Evolutionary conservation across 2,797 vertebrate genomes (phyloP), one percentile per base, ranked within the genome.

Genomic region (Brachyrhaphis roseni): DNA sequence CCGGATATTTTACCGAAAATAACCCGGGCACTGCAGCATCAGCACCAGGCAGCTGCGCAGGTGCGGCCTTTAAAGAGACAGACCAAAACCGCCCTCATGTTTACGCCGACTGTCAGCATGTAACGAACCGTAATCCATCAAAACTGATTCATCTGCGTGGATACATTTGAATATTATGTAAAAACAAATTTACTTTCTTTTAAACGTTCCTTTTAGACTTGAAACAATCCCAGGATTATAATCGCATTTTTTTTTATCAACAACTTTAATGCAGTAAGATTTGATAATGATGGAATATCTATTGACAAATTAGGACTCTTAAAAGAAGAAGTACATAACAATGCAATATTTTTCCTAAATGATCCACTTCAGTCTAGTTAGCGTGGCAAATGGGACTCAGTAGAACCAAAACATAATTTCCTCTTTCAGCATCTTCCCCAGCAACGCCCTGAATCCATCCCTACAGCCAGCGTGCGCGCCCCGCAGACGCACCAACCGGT

Each of bases 21-120:
- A 96, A 96, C 95, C 95, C 95, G 88, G 89, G 91, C 95, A 96
- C 96, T 96, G 95, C 94, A 95, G 94, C 94, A 95, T 95, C 95
- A 94, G 94, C 93, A 95, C 90, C 93, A 62, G 88, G 88, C 92
- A 92, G 93, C 91, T 94, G 94, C 95, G 95, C 94, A 96, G 93
- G 93, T 95, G 96, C 96, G 90, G 92, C 85, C 82, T 93, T 96
- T 96, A 96, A 95, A 96, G 96, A 84, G 93, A 94, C 93, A 91
- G 92, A 51, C 76, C 82, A 47, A 75, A 75, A 62, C 45, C 31
- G 34, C 13, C 78, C 55, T 62, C 66, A 10, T 92, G 88, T 92
- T 92, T 87, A 88, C 82, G 82, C 80, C 28, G 47, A 45, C 39
- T 23, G 72, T 36, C 70, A 70, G 47, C 73, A 36, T 6, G 71